phyloP scores from a whole-genome alignment of 2,113 vertebrate genomes.

The Siniperca chuatsi region DNA sequence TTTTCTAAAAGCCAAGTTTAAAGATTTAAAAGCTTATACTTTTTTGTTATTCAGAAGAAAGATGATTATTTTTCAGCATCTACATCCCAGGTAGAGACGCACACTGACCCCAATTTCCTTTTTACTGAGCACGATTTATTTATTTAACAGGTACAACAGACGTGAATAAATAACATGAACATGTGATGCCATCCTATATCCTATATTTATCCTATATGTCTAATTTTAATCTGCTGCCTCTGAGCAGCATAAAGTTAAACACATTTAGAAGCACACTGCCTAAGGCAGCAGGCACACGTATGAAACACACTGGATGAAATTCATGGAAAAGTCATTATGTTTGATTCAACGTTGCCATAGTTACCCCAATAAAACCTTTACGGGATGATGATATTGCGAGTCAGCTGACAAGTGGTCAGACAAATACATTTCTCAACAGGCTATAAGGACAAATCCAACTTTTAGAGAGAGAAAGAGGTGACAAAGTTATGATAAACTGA shows the following conservation, averaged over 20 bases:
- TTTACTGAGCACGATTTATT: slow-evolving; percentile 1
- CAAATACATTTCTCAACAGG: neutral
- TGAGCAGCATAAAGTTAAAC: neutral
- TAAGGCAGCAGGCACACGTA: neutral
- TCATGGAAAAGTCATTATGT: neutral
- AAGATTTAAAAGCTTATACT: neutral
- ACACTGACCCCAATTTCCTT: neutral
- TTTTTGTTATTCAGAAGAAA: slow-evolving; percentile 2
- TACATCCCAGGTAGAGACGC: neutral
- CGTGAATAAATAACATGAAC: slow-evolving; percentile 12
- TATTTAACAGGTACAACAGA: slow-evolving; percentile 17
- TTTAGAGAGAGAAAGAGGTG: neutral
- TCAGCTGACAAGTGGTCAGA: neutral
- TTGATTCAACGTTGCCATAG: neutral
- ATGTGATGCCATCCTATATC: neutral
- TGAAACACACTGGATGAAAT: neutral
- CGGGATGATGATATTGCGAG: neutral
- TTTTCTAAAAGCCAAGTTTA: neutral
- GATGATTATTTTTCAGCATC: neutral
- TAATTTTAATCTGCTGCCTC: neutral
- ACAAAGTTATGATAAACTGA: neutral
- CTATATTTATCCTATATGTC: slow-evolving; percentile 3
- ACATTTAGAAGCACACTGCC: neutral
- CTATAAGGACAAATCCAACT: neutral
- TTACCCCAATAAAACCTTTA: slow-evolving; percentile 15